A percentile compares a stretch with the other conserved stretches of the same genome.
Evolutionary conservation across 2,888 invertebrate genomes (phyloP).

Genomic region (Mythimna impura): DNA sequence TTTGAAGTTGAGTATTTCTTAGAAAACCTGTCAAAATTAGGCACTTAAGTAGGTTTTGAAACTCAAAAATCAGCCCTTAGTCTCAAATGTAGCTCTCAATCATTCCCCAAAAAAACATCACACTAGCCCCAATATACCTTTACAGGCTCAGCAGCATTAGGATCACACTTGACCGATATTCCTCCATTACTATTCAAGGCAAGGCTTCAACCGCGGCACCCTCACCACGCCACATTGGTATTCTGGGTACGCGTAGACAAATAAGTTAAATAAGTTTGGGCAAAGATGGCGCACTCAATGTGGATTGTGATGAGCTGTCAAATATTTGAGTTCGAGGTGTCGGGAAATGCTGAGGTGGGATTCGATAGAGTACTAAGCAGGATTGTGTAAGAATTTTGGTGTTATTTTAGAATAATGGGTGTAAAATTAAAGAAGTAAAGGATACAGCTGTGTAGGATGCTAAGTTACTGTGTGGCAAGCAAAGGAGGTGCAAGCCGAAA

Average conservation of each 20-base stretch:
- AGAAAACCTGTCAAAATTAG: too few relatives aligned
- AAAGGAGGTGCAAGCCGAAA: too few relatives aligned
- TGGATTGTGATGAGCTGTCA: slow-evolving; percentile 59
- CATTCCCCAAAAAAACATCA: neutral
- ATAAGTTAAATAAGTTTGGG: slow-evolving; percentile 65
- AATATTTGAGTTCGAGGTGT: slow-evolving; percentile 44
- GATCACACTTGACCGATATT: slow-evolving; percentile 41
- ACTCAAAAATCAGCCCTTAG: neutral
- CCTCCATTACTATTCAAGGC: slow-evolving; percentile 61
- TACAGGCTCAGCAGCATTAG: slow-evolving; percentile 23
- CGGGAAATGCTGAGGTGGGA: neutral
- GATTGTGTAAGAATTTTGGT: neutral
- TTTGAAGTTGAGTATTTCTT: too few relatives aligned
- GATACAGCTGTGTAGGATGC: too few relatives aligned
- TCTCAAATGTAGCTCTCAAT: neutral
- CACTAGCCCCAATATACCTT: slow-evolving; percentile 25
- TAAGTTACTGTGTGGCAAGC: too few relatives aligned
- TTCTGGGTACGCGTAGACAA: slow-evolving; percentile 54
- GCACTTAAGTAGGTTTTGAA: too few relatives aligned
- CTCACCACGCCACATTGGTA: slow-evolving; percentile 50
- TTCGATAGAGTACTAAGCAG: neutral
- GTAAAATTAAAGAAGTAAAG: too few relatives aligned
- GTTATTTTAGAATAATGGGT: neutral
- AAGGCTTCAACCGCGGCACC: slow-evolving; percentile 38
- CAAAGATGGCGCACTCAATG: slow-evolving; percentile 55